A percentile compares a stretch with the other conserved stretches of the same genome.
Evolutionary conservation across 2,797 vertebrate species (phyloP).

Genomic region (Xenentodon cancila): DNA sequence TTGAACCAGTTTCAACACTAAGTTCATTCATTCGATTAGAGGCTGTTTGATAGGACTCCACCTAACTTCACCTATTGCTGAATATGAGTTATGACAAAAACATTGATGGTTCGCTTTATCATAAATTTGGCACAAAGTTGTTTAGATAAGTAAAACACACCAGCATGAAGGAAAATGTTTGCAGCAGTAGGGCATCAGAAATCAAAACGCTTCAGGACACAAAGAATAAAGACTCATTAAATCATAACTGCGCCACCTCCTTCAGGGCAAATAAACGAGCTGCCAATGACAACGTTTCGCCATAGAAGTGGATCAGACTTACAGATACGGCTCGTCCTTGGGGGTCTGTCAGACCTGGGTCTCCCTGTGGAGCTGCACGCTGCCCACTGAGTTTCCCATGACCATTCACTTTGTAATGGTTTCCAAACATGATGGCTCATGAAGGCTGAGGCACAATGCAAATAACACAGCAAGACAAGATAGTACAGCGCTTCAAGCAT

Average conservation of each 20-base stretch:
- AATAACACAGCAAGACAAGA: conserved; percentile 41
- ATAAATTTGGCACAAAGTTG: too few relatives aligned
- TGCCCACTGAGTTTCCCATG: conserved; percentile 78
- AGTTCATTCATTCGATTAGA: too few relatives aligned
- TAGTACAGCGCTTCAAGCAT: conserved; percentile 29
- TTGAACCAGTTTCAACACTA: background rate
- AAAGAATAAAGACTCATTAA: conserved; percentile 5
- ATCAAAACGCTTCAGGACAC: background rate
- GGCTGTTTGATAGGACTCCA: too few relatives aligned
- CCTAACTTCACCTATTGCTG: too few relatives aligned
- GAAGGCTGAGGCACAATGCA: conserved; percentile 55
- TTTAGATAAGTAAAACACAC: background rate
- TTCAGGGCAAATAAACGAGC: conserved; percentile 12
- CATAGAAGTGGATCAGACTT: conserved; percentile 70
- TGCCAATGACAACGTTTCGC: conserved; percentile 29
- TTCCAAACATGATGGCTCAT: conserved; percentile 52
- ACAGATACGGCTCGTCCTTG: conserved; percentile 58
- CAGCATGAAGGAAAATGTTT: background rate
- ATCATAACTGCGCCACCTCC: background rate
- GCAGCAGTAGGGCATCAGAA: background rate
- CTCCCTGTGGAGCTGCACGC: conserved; percentile 50
- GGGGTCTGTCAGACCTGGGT: conserved; percentile 60
- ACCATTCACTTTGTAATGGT: conserved; percentile 60
- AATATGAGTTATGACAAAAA: too few relatives aligned
- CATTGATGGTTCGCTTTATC: too few relatives aligned